Evolutionary conservation across 2,797 vertebrate species (phyloP), one percentile per base, ranked within the genome.

Genomic region (Rhinoraja longicauda): DNA sequence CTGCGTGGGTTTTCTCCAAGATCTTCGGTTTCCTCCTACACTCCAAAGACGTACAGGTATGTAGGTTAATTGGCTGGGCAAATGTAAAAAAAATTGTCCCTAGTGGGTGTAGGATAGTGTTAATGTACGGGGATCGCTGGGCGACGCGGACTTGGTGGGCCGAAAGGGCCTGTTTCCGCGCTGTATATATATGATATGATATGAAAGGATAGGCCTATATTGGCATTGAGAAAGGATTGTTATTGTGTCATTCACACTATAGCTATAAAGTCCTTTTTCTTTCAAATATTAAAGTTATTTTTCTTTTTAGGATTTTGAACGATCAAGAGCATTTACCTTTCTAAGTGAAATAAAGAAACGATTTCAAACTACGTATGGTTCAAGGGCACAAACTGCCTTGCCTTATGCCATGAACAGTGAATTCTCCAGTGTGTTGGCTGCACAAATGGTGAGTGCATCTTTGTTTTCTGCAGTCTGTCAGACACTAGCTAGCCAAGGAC

Each of bases 321-420:
- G 99, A 93, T 99, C 99, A 29, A 96, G 98, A 93, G 99, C 99
- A 1, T 99, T 99, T 96, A 97, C 94, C 93, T 99, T 99, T 96
- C 97, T 99, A 93, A 97, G 98, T 82, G 99, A 99, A 94, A 97
- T 99, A 93, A 99, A 98, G 96, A 99, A 98, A 95, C 97, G 98
- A 5, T 99, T 99, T 94, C 99, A 99, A 96, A 99, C 98, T 29
- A 99, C 99, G 0, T 99, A 99, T 0, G 99, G 99, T 79, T 99
- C 99, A 0, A 96, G 99, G 84, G 99, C 99, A 0, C 99, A 99
- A 95, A 99, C 99, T 0, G 99, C 99, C 1, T 97, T 99, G 72
- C 99, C 99, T n/a, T 99, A 99, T 0, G 98, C 99, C 94, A 99
- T 99, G 99, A 99, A 99, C 97, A 99, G 98, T 32, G 99, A 99